Conservation (phyloP, 2,888 invertebrate species). For the Drosophila pegasa region DNA sequence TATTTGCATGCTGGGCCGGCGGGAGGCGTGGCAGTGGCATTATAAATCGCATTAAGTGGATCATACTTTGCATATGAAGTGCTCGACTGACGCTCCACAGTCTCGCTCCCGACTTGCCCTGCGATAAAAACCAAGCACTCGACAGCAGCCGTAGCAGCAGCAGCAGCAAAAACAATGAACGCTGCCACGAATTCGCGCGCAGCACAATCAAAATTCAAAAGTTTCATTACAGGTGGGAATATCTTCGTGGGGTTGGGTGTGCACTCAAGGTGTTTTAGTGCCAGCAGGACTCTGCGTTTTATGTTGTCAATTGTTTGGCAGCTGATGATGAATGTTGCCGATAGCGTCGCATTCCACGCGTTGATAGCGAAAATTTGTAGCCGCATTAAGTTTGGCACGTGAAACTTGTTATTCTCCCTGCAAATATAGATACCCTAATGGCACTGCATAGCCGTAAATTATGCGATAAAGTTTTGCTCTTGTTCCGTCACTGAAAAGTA, state of each 20-base stretch:
- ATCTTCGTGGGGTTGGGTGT: background rate
- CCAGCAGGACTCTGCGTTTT: constrained; percentile 32
- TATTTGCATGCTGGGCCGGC: constrained; percentile 58
- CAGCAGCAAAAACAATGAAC: constrained; percentile 49
- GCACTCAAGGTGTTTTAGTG: constrained; percentile 37
- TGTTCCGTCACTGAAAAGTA: constrained; percentile 1
- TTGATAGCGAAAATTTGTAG: constrained; percentile 68
- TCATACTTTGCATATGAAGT: constrained; percentile 82
- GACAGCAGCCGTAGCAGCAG: too few species aligned
- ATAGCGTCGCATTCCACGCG: constrained; percentile 51
- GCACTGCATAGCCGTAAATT: constrained; percentile 47
- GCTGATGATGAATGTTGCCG: constrained; percentile 77
- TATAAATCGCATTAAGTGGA: constrained; percentile 82
- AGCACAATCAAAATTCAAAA: constrained; percentile 79
- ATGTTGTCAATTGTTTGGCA: constrained; percentile 78
- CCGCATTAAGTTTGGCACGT: constrained; percentile 55
- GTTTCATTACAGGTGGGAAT: constrained; percentile 77
- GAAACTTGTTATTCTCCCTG: constrained; percentile 30
- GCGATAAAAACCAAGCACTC: constrained; percentile 68
- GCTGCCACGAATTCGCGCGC: constrained; percentile 4
- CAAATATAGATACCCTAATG: constrained; percentile 30
- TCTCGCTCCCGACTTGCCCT: constrained; percentile 36
- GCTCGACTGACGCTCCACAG: constrained; percentile 41
- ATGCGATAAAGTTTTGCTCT: constrained; percentile 36
- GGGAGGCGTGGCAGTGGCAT: constrained; percentile 40